phyloP scores from a whole-genome alignment of 1,140 invertebrate genomes.

The Episyrphus balteatus region DNA sequence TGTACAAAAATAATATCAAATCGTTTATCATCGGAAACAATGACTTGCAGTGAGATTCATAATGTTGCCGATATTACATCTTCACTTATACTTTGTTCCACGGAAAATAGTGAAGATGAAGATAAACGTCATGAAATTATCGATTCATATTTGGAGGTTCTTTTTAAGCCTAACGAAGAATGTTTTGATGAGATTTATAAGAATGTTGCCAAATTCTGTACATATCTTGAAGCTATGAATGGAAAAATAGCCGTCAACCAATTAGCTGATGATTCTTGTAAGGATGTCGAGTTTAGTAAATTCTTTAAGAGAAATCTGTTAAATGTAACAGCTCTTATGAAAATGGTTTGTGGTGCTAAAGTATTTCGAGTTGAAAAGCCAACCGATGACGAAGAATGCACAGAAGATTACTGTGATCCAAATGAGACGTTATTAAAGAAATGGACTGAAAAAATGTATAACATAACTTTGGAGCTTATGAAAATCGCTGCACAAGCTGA shows the following conservation, averaged over 20 bases:
- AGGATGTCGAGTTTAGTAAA: neutral
- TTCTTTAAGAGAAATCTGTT: slow-evolving; percentile 14
- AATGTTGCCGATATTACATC: slow-evolving; percentile 28
- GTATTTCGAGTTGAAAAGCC: neutral
- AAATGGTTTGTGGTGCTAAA: slow-evolving; percentile 16
- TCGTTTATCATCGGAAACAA: slow-evolving; percentile 5
- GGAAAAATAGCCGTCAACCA: slow-evolving; percentile 9
- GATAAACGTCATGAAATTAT: slow-evolving; percentile 11
- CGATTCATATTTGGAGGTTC: slow-evolving; percentile 15
- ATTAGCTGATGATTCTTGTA: neutral
- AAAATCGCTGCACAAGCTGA: slow-evolving; percentile 14
- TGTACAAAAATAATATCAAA: slow-evolving; percentile 21
- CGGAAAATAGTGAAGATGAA: slow-evolving; percentile 25
- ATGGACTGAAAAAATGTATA: slow-evolving; percentile 21
- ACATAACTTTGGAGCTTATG: slow-evolving; percentile 17
- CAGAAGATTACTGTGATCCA: slow-evolving; percentile 32
- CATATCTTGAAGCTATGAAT: slow-evolving; percentile 14
- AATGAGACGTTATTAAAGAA: slow-evolving; percentile 27
- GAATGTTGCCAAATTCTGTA: slow-evolving; percentile 8
- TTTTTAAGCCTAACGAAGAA: slow-evolving; percentile 13
- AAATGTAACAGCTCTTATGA: slow-evolving; percentile 20
- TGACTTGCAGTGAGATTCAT: slow-evolving; percentile 15
- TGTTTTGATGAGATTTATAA: slow-evolving; percentile 13
- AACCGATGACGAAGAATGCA: slow-evolving; percentile 24
- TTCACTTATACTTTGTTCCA: slow-evolving; percentile 28